Base-by-base conservation (phyloP, 2,797 vertebrate genomes). In the Coregonus sp. region DNA sequence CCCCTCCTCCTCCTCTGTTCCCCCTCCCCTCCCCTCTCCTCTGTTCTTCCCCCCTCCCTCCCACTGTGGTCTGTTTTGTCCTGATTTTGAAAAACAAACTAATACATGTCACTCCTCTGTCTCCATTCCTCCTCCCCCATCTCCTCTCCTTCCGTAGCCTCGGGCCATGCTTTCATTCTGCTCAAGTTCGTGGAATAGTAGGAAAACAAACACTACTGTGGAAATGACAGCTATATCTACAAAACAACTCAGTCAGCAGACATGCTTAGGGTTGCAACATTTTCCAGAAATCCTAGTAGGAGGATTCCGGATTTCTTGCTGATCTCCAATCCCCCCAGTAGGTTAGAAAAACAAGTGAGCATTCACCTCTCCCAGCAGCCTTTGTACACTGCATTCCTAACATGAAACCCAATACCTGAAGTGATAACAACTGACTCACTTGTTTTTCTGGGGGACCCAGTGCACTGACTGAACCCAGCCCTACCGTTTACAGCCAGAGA, bases 321-420 rank as follows among this genome's bases (percentile, higher is more conserved):
- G 6, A 71, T 11, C 81, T 89, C 86, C 40, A 47, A 47, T 12
- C 40, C 40, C 82, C 89, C 81, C 86, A 90, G 88, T 47, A 47
- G 40, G 40, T 92, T 89, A 86, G 85, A 92, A 93, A 93, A 94
- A 95, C 93, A 94, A 94, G 40, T 47, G 40, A 47, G 90, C 86
- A 86, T 93, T 93, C 92, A 94, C 88, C 88, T 93, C 90, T 92
- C 90, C 83, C 89, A 92, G 89, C 87, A 91, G 93, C 91, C 90
- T 94, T 94, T 94, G 93, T 90, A 92, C 93, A 91, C 89, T 79
- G 56, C 93, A 94, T 95, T 95, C 94, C 93, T 89, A 86, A 73
- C 87, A 89, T 92, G 9, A 47, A 47, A 12, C 40, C 9, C 40
- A 47, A 91, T 92, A 94, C 92, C 94, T 95, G 93, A 93, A 94